These are phyloP conservation scores for Eremobia ochroleuca DNA, from an alignment of 2,888 invertebrate species.

Conservation along the genomic window DNA sequence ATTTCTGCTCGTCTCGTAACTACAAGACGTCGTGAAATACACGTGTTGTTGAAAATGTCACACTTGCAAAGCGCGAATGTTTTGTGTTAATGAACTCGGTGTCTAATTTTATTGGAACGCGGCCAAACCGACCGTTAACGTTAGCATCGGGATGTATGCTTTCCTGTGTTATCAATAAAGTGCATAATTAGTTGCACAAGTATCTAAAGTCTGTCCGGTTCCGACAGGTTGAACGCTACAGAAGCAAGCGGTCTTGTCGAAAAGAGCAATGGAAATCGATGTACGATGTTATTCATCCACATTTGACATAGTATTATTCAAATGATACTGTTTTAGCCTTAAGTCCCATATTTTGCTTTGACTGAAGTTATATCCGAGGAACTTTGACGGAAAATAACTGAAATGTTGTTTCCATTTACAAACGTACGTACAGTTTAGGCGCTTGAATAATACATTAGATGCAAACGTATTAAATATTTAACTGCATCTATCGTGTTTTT, in stretches of 20 bases:
- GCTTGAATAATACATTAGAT: constrained; percentile 1
- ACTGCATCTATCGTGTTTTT: constrained; percentile 19
- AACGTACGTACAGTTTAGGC: neutral
- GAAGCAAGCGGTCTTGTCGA: neutral
- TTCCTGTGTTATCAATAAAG: constrained; percentile 46
- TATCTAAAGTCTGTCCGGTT: neutral
- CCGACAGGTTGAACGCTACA: constrained; percentile 9
- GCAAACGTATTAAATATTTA: constrained; percentile 8
- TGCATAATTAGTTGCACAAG: constrained; percentile 38
- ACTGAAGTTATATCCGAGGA: neutral
- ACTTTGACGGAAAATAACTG: neutral
- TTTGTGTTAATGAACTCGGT: constrained; percentile 49
- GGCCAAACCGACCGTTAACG: constrained; percentile 41
- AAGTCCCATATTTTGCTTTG: neutral
- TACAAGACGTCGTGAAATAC: constrained; percentile 1
- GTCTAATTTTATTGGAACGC: constrained; percentile 56
- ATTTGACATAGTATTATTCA: constrained; percentile 7
- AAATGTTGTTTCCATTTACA: neutral
- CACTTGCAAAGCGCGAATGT: constrained; percentile 43
- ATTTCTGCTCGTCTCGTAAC: neutral
- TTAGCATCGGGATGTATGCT: constrained; percentile 20
- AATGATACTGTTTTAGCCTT: constrained; percentile 1
- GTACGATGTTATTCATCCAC: constrained; percentile 4
- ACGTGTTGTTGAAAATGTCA: constrained; percentile 40
- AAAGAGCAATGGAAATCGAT: neutral